Evolutionary conservation across 1,140 invertebrate species (phyloP), one percentile per base, ranked within the genome.

Genomic region (Amyelois transitella): DNA sequence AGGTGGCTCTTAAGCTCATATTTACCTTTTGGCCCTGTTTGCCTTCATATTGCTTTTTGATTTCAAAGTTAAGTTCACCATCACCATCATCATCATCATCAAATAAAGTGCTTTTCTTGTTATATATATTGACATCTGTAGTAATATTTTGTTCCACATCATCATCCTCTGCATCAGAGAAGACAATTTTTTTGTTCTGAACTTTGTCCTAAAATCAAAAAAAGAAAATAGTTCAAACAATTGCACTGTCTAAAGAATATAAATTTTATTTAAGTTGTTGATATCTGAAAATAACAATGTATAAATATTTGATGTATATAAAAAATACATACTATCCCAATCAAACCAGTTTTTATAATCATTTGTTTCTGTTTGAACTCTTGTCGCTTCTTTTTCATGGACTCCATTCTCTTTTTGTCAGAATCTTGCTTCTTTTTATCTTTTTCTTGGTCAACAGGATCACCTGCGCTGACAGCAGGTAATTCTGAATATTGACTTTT

Each of bases 321-420:
- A 22, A 52, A 20, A n/a, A n/a, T 43, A 88, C 89, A 84, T 81
- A 91, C 91, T 68, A 92, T 85, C 66, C 79, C 81, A 57, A 82
- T 86, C 25, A 93, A 73, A 19, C 91, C 91, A 61, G 85, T 76
- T 71, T 90, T 88, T 20, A 92, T 90, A 4, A 90, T 64, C 60
- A 86, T 77, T 81, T 91, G 89, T 75, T 91, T 90, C 52, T 86
- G 70, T 72, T 87, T 89, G 57, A 92, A 92, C 18, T 81, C 73
- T 64, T 89, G 75, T 56, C 89, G 90, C 59, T 90, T 91, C 55
- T 86, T 80, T 59, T 87, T 89, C 53, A 93, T 79, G 12, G 91
- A 91, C 55, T 90, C 80, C 45, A 92, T 68, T 63, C 92, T 81
- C 72, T 91, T 92, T 43, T 88, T 80, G 58, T 92, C 91, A 6